Evolutionary conservation across 2,797 vertebrate genomes (phyloP).

Genomic region (Jordanella pulchra): DNA sequence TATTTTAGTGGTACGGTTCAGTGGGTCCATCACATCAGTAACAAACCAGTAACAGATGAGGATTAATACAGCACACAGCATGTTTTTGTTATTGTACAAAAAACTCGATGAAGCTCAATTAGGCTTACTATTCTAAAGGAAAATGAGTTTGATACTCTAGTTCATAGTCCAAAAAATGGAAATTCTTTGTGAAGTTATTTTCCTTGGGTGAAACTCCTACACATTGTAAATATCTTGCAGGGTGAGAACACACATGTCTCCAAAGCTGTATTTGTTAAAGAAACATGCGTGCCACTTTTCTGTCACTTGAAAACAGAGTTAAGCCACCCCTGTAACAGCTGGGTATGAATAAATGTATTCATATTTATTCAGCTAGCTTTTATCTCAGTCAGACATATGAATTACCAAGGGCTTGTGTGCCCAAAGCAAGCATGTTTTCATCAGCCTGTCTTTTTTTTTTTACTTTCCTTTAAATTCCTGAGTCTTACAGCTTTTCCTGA

Average conservation of each 20-base stretch:
- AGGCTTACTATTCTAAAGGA: conserved; percentile 3
- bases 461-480: conserved; percentile 37
- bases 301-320: conserved; percentile 50
- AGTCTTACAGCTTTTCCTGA: conserved; percentile 33
- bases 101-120: conserved; percentile 10
- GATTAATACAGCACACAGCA: background rate
- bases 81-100: conserved; percentile 17
- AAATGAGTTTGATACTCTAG: background rate
- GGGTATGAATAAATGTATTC: conserved; percentile 67
- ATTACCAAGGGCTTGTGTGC: conserved; percentile 54
- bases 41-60: too few species aligned
- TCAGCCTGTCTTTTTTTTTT: conserved; percentile 44
- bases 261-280: conserved; percentile 10
- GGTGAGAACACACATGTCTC: background rate
- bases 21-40: too few species aligned
- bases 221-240: background rate
- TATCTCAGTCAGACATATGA: conserved; percentile 71
- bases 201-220: background rate
- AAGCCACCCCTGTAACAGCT: conserved; percentile 24
- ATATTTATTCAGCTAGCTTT: conserved; percentile 67
- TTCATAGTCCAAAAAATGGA: background rate
- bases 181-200: background rate
- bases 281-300: conserved; percentile 42
- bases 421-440: conserved; percentile 53
- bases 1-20: background rate